Conservation (phyloP, 2,888 invertebrate species). For the Chouioia cunea region DNA sequence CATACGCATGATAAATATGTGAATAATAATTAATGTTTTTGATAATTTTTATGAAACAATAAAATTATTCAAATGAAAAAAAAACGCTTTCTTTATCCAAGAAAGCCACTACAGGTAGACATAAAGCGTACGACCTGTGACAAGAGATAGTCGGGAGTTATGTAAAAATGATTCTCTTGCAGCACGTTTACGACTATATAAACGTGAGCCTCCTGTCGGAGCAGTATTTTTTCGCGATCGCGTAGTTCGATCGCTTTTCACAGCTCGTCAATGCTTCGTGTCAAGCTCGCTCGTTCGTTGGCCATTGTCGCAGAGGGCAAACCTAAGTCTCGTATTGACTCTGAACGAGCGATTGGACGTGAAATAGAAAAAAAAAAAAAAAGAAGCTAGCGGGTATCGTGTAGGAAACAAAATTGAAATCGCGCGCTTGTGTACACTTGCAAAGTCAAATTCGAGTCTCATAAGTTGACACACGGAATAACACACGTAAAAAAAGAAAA, state of each 20-base stretch:
- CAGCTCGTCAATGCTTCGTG: constrained; percentile 22
- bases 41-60: no score
- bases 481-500: no score
- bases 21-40: no score
- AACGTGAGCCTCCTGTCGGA: constrained; percentile 5
- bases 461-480: constrained; percentile 3
- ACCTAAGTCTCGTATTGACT: constrained; percentile 42
- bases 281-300: constrained; percentile 6
- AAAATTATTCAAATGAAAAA: no score
- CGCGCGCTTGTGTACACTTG: constrained; percentile 10
- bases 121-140: no score
- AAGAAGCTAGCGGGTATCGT: no score
- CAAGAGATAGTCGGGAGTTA: background rate
- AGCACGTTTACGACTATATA: constrained; percentile 15
- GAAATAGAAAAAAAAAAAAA: no score
- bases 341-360: background rate
- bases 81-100: no score
- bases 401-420: constrained; percentile 30
- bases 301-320: constrained; percentile 20
- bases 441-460: constrained; percentile 23
- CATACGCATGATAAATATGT: no score
- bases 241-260: background rate
- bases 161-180: constrained; percentile 11
- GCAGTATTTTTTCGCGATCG: constrained; percentile 27
- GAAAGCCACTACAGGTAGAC: no score